Evolutionary conservation across 2,797 vertebrate genomes (phyloP).

Genomic region (Labeo calbasu): DNA sequence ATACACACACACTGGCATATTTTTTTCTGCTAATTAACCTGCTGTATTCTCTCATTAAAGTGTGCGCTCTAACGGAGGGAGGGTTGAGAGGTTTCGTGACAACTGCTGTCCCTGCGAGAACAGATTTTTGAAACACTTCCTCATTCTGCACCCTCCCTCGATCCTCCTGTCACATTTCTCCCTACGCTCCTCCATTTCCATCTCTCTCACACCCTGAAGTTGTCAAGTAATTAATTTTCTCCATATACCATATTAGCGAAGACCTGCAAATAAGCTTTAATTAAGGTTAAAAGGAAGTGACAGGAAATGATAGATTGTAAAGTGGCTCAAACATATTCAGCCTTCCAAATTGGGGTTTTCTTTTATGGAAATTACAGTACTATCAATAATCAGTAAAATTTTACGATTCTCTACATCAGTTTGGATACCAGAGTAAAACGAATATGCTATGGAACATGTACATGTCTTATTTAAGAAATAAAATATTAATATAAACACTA

Average conservation of each 20-base stretch:
- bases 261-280: conserved; percentile 32
- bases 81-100: conserved; percentile 34
- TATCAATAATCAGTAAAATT: neutral
- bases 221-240: conserved; percentile 38
- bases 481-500: too few species aligned
- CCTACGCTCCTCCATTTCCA: neutral
- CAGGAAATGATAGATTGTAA: neutral
- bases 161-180: conserved; percentile 41
- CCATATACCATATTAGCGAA: conserved; percentile 15
- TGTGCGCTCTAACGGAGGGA: conserved; percentile 49
- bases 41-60: conserved; percentile 68
- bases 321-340: conserved; percentile 6
- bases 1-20: conserved; percentile 16
- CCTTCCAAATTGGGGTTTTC: neutral
- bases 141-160: conserved; percentile 38
- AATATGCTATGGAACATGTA: neutral
- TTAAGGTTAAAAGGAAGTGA: conserved; percentile 33
- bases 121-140: conserved; percentile 50
- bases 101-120: conserved; percentile 38
- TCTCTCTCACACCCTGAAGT: conserved; percentile 28
- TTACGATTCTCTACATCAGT: neutral
- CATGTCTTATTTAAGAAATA: neutral
- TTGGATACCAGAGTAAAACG: neutral
- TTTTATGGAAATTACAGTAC: neutral
- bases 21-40: conserved; percentile 79